Base-by-base conservation (phyloP, 2,888 invertebrate species). In the Ennomos quercinarius region DNA sequence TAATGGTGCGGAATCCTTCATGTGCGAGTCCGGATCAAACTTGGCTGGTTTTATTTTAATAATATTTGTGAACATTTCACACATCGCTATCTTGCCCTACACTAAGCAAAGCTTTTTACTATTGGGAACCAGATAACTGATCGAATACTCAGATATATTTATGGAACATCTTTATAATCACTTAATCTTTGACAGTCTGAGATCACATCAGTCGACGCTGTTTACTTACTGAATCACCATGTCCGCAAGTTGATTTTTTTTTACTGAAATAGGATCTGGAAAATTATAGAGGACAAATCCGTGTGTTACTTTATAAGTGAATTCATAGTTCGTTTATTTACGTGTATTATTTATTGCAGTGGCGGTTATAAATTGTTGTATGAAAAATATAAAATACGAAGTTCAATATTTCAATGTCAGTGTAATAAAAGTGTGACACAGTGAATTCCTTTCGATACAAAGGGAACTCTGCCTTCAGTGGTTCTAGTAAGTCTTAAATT, bases 341-440 rank as follows among this genome's bases (percentile, higher is more conserved):
- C 1, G 10, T 10, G 40, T 11, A 27, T 27, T 27, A 5, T 4
- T 27, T 27, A 27, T 6, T 27, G 6, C 2, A 27, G 6, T 27
- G 6, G 0, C 0, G 6, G 27, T 27, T 27, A 6, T 27, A 3
- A 27, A 4, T 9, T 36, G 12, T 37, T 45, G 12, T 35, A 39
- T 49, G 40, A 11, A 35, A 40, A 44, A 48, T 27, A 44, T 44
- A n/a, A 54, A 49, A 54, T 38, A 36, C 34, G 40, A 54, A 53
- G 37, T 39, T 38, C 49, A 45, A 45, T 9, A 12, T 48, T 35
- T 13, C 43, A 52, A 43, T 44, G 35, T 27, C 37, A 50, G 40
- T 39, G 5, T 36, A 42, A 42, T 45, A 54, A 38, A 41, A 45
- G 44, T 53, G 59, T 54, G 59, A 54, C 59, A 48, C 48, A 46